Evolutionary conservation across 2,113 vertebrate species (phyloP).

Genomic region (Ranitomeya variabilis): DNA sequence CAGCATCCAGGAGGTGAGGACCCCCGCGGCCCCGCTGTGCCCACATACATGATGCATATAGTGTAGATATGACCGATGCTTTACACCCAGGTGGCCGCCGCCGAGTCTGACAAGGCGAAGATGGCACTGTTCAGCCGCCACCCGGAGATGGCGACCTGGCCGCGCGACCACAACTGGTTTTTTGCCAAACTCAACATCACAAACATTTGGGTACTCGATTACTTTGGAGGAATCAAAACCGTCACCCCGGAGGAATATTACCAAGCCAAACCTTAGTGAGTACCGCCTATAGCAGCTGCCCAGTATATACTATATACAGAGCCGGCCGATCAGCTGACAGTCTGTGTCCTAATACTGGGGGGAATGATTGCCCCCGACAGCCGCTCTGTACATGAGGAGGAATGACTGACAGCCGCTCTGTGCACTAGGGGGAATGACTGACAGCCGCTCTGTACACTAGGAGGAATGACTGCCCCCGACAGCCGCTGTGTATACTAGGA

Average conservation of each 20-base stretch:
- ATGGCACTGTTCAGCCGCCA: conserved; percentile 85
- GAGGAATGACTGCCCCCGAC: too few species aligned
- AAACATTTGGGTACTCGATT: conserved; percentile 93
- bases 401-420: too few species aligned
- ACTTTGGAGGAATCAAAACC: conserved; percentile 90
- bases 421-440: too few species aligned
- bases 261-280: conserved; percentile 75
- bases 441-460: too few species aligned
- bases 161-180: conserved; percentile 89
- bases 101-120: conserved; percentile 79
- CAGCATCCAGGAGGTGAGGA: conserved; percentile 78
- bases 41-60: neutral
- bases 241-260: conserved; percentile 89
- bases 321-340: neutral
- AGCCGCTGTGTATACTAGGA: too few species aligned
- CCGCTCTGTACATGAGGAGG: too few species aligned
- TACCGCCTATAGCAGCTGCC: neutral
- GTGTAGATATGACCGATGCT: neutral
- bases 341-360: too few species aligned
- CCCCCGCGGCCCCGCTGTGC: neutral
- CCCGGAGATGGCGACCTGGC: conserved; percentile 91
- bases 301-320: neutral
- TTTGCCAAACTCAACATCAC: conserved; percentile 92
- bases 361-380: too few species aligned
- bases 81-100: conserved; percentile 78